phyloP scores from a whole-genome alignment of 2,113 vertebrate species.

The Cisticola juncidis region DNA sequence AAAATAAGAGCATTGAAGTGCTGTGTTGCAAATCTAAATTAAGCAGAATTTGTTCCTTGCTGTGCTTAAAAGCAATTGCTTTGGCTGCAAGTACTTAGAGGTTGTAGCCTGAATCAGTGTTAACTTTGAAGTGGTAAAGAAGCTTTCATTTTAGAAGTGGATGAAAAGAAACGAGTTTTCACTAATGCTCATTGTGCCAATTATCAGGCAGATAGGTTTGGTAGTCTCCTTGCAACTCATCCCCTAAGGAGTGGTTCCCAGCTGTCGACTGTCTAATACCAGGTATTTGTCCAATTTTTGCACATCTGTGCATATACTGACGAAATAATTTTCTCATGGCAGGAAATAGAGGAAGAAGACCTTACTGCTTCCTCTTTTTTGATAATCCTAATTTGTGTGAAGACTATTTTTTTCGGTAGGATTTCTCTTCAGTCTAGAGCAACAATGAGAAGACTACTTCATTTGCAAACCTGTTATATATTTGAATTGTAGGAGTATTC shows the following conservation, averaged over 20 bases:
- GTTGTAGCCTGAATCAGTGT: background rate
- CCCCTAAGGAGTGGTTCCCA: background rate
- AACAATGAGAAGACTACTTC: background rate
- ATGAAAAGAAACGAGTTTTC: background rate
- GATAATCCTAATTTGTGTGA: background rate
- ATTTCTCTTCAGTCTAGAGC: background rate
- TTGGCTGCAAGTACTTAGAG: background rate
- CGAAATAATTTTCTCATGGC: background rate
- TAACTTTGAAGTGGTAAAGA: background rate
- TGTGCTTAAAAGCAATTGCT: background rate
- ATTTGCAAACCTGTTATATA: background rate
- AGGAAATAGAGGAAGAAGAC: background rate
- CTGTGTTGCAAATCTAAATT: background rate
- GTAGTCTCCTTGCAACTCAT: background rate
- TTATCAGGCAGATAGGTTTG: background rate
- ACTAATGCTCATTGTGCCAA: background rate
- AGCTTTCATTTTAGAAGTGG: background rate
- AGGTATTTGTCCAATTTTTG: background rate
- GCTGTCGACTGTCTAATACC: background rate
- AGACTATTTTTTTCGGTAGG: background rate
- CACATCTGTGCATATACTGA: background rate
- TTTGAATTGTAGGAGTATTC: conserved; percentile 1
- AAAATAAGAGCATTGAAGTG: background rate
- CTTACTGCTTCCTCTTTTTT: background rate
- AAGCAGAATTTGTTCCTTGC: background rate